Base-by-base conservation (phyloP, 2,113 vertebrate species). In the Chauna torquata region DNA sequence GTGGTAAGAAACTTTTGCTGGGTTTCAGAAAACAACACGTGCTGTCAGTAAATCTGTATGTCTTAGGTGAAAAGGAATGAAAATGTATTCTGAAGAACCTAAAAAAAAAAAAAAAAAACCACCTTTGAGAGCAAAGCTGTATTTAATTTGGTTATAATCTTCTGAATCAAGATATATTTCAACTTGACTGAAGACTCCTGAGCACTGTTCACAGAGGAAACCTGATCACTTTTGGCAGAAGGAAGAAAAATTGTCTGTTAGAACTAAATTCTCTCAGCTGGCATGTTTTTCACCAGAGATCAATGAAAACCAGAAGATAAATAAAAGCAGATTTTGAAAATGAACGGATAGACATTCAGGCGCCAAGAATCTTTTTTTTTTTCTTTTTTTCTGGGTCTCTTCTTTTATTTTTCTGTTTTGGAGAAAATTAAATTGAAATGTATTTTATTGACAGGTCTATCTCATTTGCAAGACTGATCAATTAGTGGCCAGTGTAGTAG, bases 301-400 rank as follows among this genome's bases (percentile, higher is more conserved):
- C 61, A 70, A 69, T 78, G 62, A 86, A 92, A 90, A 80, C 27
- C 74, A 86, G 68, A 62, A 38, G 34, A 88, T 94, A 85, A 76
- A 92, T 72, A 89, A 92, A 92, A 96, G 85, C 89, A 91, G 88
- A 83, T 91, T 71, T 84, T 70, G 59, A 80, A 96, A 62, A 64
- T 16, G 50, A 84, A 76, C 2, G 0, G 2, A 54, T 50, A 83
- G 81, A 86, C 55, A 19, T 25, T 71, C 74, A 38, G 74, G 57
- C 52, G 1, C 52, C 78, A 44, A 74, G 15, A 24, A 16, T 13
- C 16, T 18, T 11, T 58, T 52, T 20, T 19, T 32, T 24, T 28
- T 58, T 52, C 30, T 80, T 12, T 85, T 76, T 36, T 36, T 6
- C 49, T 70, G 10, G 14, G 17, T n/a, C 34, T 92, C 52, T 36